Conservation (phyloP, 2,797 vertebrate genomes). For the Malacoraja senta region DNA sequence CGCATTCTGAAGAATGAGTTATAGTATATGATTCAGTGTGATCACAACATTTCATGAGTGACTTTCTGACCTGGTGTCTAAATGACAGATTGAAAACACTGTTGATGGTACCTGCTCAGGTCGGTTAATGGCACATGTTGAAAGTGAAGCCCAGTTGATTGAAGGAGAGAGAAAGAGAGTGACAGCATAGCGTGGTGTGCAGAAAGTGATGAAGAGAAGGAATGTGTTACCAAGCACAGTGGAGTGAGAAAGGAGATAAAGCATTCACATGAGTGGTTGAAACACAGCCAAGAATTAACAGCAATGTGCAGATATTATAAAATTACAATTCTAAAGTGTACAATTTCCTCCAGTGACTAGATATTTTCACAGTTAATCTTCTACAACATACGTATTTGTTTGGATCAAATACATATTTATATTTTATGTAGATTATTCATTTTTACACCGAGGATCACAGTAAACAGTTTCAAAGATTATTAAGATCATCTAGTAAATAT, state of each 20-base stretch:
- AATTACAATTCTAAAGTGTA: background rate
- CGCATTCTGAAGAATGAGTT: background rate
- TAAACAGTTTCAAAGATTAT: background rate
- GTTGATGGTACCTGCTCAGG: background rate
- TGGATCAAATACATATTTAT: background rate
- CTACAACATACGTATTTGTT: background rate
- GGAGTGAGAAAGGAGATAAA: background rate
- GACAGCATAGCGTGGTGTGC: background rate
- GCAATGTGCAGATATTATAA: background rate
- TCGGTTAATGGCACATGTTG: background rate
- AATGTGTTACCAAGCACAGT: background rate
- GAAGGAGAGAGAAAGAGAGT: background rate
- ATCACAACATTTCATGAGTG: background rate
- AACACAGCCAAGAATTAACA: background rate
- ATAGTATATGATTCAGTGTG: background rate
- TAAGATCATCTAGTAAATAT: background rate
- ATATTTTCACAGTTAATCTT: background rate
- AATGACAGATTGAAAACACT: background rate
- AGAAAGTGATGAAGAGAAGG: background rate
- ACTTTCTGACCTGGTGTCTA: background rate
- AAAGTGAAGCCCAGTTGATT: background rate
- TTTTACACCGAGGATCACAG: background rate
- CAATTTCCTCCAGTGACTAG: background rate
- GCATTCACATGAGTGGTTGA: too few species aligned
- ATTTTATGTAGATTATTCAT: background rate